A percentile compares a stretch with the other conserved stretches of the same genome.
phyloP scores from a whole-genome alignment of 1,140 invertebrate genomes.

The Lucilia sericata region DNA sequence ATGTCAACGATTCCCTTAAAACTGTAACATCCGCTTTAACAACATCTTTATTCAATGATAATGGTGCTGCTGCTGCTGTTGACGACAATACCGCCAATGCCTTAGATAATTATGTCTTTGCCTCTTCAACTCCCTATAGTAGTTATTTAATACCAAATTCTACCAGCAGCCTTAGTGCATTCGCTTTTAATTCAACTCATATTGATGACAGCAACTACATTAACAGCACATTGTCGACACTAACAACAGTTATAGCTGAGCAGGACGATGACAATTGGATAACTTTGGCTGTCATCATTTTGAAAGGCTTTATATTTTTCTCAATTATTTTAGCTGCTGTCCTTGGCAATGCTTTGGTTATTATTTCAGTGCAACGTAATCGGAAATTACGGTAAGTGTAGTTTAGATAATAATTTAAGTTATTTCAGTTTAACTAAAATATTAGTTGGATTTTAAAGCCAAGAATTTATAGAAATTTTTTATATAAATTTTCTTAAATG shows the following conservation, averaged over 20 bases:
- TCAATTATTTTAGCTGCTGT: constrained; percentile 88
- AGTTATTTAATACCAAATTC: constrained; percentile 21
- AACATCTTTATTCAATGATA: constrained; percentile 7
- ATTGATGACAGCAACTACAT: constrained; percentile 44
- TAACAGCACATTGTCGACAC: neutral
- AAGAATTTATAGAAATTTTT: no score
- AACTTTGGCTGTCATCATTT: constrained; percentile 72
- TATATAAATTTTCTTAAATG: no score
- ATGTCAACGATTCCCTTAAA: constrained; percentile 32
- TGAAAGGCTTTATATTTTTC: constrained; percentile 82
- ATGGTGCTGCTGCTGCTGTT: neutral
- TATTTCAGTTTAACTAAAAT: no score
- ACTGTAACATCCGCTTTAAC: constrained; percentile 34
- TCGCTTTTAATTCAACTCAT: constrained; percentile 52
- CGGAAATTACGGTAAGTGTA: constrained; percentile 65
- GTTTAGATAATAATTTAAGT: no score
- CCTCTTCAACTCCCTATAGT: constrained; percentile 38
- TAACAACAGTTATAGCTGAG: neutral
- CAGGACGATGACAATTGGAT: constrained; percentile 66
- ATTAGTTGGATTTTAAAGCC: no score
- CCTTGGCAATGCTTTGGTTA: constrained; percentile 88
- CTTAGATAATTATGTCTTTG: constrained; percentile 21
- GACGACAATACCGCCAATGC: constrained; percentile 37
- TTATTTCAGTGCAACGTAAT: constrained; percentile 74
- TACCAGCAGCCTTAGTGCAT: constrained; percentile 44